Evolutionary conservation across 2,888 invertebrate species (phyloP), one percentile per base, ranked within the genome.

Genomic region (Dyspetes luteomarginatus): DNA sequence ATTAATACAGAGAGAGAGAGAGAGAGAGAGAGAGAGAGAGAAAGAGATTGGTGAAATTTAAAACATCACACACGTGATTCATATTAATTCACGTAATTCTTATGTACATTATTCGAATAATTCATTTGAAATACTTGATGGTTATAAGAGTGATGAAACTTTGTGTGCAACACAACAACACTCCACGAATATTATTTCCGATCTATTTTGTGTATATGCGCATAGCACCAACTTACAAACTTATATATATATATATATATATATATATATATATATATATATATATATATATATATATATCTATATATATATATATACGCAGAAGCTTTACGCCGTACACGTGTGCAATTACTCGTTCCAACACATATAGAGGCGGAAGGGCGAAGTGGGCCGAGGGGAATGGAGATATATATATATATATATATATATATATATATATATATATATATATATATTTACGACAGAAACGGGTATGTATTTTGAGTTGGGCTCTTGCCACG

Each of bases 401-500:
- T n/a, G 12, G 28, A n/a, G 26, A 52, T n/a, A n/a, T n/a, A n/a
- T n/a, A n/a, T n/a, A n/a, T n/a, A n/a, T n/a, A n/a, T n/a, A 1
- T 64, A 24, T 48, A 45, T 7, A 22, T 12, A 9, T 28, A 15
- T 19, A 0, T 2, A 45, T 19, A 26, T 15, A 15, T 17, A 3
- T 28, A 30, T 50, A 50, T 28, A 50, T 28, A 9, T 60, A 71
- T 28, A 28, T 36, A 22, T 12, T 1, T 56, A 28, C 36, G 52
- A 56, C 30, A 28, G 48, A 50, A 28, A 28, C 36, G 22, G 50
- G 45, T 43, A 55, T 65, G 30, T 74, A 65, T 65, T 65, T 55
- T 28, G 56, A 56, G 65, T 74, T 64, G 73, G 64, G 73, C 64
- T 65, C 56, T 48, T 56, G 74, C 56, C 74, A 73, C 55, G 73